Base-by-base conservation (phyloP, 1,140 invertebrate species). In the Cataglyphis hispanica region DNA sequence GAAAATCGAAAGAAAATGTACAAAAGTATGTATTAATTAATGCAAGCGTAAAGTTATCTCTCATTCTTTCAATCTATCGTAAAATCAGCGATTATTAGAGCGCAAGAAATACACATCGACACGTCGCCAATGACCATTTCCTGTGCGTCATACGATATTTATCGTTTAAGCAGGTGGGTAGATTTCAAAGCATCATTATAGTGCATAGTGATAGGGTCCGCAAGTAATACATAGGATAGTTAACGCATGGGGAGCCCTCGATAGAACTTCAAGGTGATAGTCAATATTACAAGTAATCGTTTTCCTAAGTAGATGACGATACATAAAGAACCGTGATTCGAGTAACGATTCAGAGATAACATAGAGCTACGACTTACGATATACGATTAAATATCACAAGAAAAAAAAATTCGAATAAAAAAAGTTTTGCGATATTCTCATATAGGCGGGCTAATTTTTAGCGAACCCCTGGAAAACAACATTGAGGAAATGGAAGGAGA, bases 131-230 rank as follows among this genome's bases (percentile, higher is more conserved):
- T 89, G 86, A 75, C 43, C 87, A 90, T 87, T 91, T 91, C 88
- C 91, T 87, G 89, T 87, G 86, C 91, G 91, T 91, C 89, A 90
- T 91, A 78, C 87, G 88, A 90, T 91, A 91, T 91, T 92, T 91
- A 87, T 70, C 89, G 87, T 91, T 92, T 90, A 90, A 89, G 75
- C 89, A 90, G 89, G 89, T 90, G 85, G 86, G 69, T 90, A 81
- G 88, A 89, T 90, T 87, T 86, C 86, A 86, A 87, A 85, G 91
- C 83, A 86, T 90, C 90, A 88, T 89, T 91, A 80, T 85, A 87
- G 83, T 84, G 86, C 66, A 86, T 84, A 81, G 70, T 84, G 83
- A 86, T 84, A 77, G 85, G 88, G 85, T 87, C 72, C 78, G 66
- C 78, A 72, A 81, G 78, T 81, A 81, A 81, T 81, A 81, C 77